Base-by-base conservation (phyloP, 2,888 invertebrate genomes). In the Pachliopta kotzebuea region DNA sequence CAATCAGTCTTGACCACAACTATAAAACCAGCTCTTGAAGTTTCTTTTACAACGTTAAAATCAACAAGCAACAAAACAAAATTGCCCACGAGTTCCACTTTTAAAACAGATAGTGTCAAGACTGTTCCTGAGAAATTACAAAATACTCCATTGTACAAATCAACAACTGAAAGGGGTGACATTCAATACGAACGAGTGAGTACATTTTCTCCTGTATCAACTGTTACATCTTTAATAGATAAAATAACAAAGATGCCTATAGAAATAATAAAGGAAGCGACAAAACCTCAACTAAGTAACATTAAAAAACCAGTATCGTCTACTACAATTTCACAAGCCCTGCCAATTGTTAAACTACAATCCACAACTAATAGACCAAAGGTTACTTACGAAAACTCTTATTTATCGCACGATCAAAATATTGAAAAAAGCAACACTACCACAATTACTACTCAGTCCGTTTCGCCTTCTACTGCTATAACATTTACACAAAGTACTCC, bases 381-480 rank as follows among this genome's bases (percentile, higher is more conserved):
- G 21, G 56, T 53, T 26, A 68, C 58, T 18, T 31, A 50, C 26
- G 73, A 77, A 8, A 75, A 75, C 54, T 60, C 72, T 26, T 69
- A 76, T 20, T 75, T 76, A 52, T 52, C 68, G 17, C 75, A 72
- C 68, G 72, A 74, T 45, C 70, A 77, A 61, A 80, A 81, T 20
- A 57, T 71, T 61, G 85, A 87, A 26, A 87, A 78, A 76, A 67
- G 72, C 0, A 89, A 89, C 73, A 60, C 75, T 0, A 90, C 89
- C 18, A 90, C 88, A 14, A 75, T 90, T 56, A 90, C 90, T 4
- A 90, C 90, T 53, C 90, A 91, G 71, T 90, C 91, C 26, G 83
- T 89, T 4, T 87, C 88, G 24, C 88, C 89, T 31, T 89, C 88
- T 20, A 86, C 86, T 29, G 80, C 85, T 20, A 74, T 78, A 9